These are phyloP conservation scores for Promerops cafer DNA, from an alignment of 2,113 vertebrate genomes.

Conservation along the genomic window DNA sequence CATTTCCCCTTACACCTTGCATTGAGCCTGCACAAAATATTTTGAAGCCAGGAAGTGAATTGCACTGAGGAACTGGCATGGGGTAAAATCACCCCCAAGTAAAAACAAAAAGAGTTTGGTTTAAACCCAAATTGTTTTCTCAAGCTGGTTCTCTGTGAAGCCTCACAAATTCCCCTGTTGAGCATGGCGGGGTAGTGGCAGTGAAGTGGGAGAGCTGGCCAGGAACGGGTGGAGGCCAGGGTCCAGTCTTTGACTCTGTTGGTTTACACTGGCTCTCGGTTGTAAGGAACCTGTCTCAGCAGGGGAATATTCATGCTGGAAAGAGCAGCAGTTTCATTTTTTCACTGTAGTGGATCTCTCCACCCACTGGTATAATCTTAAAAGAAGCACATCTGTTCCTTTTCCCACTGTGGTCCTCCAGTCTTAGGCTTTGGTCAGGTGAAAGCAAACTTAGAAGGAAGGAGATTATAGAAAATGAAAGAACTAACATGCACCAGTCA, in stretches of 20 bases:
- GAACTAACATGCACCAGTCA: background rate
- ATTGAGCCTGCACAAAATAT: background rate
- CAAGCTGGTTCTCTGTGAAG: background rate
- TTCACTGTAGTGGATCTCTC: background rate
- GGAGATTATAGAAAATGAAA: background rate
- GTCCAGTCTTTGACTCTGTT: background rate
- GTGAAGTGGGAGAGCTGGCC: background rate
- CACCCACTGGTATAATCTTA: background rate
- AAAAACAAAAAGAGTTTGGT: background rate
- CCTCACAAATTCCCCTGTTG: background rate
- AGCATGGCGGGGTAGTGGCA: accelerated
- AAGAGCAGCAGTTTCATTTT: background rate
- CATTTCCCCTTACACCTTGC: background rate
- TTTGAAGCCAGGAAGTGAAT: background rate
- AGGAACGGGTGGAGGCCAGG: background rate
- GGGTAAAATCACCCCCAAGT: background rate
- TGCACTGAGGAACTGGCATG: background rate
- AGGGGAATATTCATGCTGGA: background rate
- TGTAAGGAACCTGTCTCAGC: background rate
- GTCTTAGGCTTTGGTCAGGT: background rate
- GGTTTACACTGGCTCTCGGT: background rate
- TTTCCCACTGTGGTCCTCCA: background rate
- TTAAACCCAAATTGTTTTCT: background rate
- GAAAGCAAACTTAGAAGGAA: background rate
- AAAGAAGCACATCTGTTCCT: background rate